Evolutionary conservation across 2,797 vertebrate genomes (phyloP).

Genomic region (Sylvilagus floridanus): DNA sequence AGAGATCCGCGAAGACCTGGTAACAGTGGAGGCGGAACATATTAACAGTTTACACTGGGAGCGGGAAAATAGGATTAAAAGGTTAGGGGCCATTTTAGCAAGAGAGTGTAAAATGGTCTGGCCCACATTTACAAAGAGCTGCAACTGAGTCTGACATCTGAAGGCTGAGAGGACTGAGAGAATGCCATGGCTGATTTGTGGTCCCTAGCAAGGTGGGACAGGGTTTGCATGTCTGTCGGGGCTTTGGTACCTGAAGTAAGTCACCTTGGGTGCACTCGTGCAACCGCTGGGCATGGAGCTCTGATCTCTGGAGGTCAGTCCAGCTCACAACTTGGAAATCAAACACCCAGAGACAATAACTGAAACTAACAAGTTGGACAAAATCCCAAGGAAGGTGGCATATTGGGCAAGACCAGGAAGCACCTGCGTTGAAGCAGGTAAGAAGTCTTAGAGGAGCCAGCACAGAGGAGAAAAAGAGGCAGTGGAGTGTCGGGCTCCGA

Average conservation of each 20-base stretch:
- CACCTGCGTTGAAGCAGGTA: not conserved
- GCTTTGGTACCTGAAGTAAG: not conserved
- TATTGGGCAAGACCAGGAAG: not conserved
- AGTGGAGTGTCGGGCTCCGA: not conserved
- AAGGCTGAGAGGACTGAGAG: no score
- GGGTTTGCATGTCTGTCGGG: fast-evolving
- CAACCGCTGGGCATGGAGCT: not conserved
- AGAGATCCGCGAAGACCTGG: not conserved
- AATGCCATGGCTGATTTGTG: fast-evolving
- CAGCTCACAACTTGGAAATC: not conserved
- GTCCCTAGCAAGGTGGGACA: not conserved
- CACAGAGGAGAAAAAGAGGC: not conserved
- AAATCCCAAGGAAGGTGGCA: not conserved
- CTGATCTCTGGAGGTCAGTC: not conserved
- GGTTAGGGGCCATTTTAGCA: not conserved
- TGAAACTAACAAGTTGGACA: not conserved
- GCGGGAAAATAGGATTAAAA: not conserved
- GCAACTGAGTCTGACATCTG: not conserved
- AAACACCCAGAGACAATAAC: not conserved
- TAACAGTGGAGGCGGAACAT: not conserved
- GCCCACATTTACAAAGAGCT: not conserved
- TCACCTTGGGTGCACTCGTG: fast-evolving
- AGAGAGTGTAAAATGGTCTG: not conserved
- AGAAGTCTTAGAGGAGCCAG: not conserved
- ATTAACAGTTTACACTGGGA: not conserved